Conservation (phyloP, 2,888 invertebrate genomes). For the Panorpa germanica region DNA sequence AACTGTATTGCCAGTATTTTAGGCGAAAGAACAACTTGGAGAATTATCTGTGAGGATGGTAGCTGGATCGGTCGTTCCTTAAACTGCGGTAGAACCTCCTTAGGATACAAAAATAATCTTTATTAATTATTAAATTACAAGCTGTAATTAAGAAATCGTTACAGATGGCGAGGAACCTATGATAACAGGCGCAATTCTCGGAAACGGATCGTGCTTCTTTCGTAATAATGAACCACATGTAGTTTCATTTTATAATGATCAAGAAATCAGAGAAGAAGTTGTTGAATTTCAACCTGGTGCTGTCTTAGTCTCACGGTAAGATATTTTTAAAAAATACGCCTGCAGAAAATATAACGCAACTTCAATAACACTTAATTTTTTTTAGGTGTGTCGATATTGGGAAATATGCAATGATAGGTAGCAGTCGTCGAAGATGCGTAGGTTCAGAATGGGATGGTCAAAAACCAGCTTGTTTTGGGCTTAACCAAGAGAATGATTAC, state of each 20-base stretch:
- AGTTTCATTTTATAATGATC: constrained; percentile 63
- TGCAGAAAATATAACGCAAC: background rate
- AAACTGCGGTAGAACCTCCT: constrained; percentile 45
- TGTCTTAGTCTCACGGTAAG: constrained; percentile 39
- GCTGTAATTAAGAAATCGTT: constrained; percentile 7
- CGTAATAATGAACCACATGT: constrained; percentile 62
- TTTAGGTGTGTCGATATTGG: constrained; percentile 64
- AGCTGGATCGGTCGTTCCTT: constrained; percentile 68
- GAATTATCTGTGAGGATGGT: constrained; percentile 67
- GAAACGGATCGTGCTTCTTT: constrained; percentile 58
- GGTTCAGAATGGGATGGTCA: constrained; percentile 67
- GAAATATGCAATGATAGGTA: constrained; percentile 68
- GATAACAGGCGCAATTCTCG: constrained; percentile 28
- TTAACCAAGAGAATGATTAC: constrained; percentile 75
- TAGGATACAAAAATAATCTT: background rate
- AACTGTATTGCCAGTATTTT: constrained; percentile 66
- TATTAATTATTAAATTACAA: background rate
- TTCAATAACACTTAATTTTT: constrained; percentile 5
- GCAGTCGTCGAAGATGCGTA: constrained; percentile 48
- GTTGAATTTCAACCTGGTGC: constrained; percentile 64
- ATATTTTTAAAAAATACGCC: constrained; percentile 4
- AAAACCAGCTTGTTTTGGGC: constrained; percentile 58
- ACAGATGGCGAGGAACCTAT: constrained; percentile 24
- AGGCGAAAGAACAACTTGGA: constrained; percentile 71
- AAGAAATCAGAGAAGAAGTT: constrained; percentile 52